Evolutionary conservation across 2,113 vertebrate species (phyloP).

Genomic region (Ochotona curzoniae): DNA sequence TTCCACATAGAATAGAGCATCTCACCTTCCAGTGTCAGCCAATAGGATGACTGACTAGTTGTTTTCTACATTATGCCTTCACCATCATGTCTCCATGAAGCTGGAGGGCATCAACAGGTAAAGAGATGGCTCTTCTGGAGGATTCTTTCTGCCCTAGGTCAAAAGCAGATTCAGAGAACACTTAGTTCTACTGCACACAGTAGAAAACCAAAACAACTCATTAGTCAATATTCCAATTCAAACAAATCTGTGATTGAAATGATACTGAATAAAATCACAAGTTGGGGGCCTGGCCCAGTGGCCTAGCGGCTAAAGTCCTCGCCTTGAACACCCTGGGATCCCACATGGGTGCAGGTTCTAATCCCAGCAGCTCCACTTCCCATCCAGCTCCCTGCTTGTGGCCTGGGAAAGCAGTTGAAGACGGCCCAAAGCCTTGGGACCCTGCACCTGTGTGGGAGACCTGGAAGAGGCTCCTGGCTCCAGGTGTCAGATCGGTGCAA

Average conservation of each 20-base stretch:
- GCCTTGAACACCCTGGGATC: no score
- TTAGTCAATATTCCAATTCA: not conserved
- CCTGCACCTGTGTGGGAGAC: no score
- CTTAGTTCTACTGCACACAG: slow-evolving; percentile 23
- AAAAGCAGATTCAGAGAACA: slow-evolving; percentile 8
- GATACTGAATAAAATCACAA: not conserved
- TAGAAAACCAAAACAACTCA: not conserved
- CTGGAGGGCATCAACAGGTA: not conserved
- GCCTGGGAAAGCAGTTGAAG: no score
- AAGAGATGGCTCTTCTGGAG: not conserved
- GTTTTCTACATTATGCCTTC: not conserved
- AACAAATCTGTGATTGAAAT: slow-evolving; percentile 44
- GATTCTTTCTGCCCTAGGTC: not conserved
- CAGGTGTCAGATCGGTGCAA: no score
- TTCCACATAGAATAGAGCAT: not conserved
- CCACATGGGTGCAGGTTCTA: no score
- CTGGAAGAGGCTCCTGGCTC: no score
- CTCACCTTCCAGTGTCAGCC: not conserved
- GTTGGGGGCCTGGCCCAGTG: not conserved
- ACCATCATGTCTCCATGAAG: not conserved
- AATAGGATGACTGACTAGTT: not conserved
- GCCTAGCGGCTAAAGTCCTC: no score
- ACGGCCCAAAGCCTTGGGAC: no score
- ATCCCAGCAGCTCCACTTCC: no score
- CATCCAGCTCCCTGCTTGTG: no score